Conservation (phyloP, 2,888 invertebrate genomes). For the Smittia aterrima region DNA sequence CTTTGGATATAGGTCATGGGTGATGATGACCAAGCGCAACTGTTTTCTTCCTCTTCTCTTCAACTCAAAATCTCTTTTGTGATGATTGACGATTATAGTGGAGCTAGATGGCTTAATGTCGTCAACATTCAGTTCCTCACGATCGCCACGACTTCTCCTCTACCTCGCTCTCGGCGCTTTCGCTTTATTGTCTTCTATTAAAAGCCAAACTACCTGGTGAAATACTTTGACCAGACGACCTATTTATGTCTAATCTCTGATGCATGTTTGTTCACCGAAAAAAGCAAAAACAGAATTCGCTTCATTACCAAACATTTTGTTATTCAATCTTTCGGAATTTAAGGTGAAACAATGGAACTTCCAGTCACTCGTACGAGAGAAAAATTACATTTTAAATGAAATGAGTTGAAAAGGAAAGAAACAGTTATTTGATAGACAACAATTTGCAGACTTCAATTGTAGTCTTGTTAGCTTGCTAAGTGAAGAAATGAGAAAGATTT, state of each 20-base stretch:
- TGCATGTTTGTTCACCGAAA: neutral
- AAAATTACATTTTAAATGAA: neutral
- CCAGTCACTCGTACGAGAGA: neutral
- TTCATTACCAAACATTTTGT: slow-evolving; percentile 7
- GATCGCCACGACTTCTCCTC: neutral
- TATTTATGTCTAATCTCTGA: neutral
- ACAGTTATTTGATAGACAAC: slow-evolving; percentile 30
- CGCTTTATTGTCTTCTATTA: neutral
- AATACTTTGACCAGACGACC: slow-evolving; percentile 22
- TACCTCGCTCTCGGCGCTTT: neutral
- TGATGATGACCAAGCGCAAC: slow-evolving; percentile 14
- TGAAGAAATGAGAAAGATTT: neutral
- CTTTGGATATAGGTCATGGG: neutral
- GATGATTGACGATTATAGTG: slow-evolving; percentile 31
- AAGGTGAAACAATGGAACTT: neutral
- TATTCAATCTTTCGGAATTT: neutral
- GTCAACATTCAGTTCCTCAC: slow-evolving; percentile 27
- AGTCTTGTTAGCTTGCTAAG: neutral
- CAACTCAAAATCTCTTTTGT: neutral
- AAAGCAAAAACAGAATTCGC: neutral
- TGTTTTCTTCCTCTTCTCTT: neutral
- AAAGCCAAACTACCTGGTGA: slow-evolving; percentile 7
- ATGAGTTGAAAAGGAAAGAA: neutral
- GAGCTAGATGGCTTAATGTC: slow-evolving; percentile 28
- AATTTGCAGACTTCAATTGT: slow-evolving; percentile 35